Evolutionary conservation across 2,888 invertebrate species (phyloP).

Genomic region (Stenotaenia linearis): DNA sequence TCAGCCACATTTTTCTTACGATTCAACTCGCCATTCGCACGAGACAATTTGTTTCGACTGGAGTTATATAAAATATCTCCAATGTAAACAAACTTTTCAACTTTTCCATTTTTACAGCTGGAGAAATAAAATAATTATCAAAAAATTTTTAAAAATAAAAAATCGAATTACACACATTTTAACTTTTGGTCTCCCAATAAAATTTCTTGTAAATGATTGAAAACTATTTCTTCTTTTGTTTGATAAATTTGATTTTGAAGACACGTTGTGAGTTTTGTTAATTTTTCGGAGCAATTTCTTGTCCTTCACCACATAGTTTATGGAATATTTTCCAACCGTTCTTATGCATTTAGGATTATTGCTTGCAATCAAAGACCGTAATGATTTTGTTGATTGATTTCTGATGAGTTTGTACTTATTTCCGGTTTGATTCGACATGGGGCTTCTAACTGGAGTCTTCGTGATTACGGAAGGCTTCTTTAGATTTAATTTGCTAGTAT

Average conservation of each 20-base stretch:
- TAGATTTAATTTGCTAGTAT: background rate
- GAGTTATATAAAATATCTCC: slow-evolving; percentile 33
- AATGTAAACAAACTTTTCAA: slow-evolving; percentile 28
- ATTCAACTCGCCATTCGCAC: background rate
- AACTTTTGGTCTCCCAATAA: background rate
- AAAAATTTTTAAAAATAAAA: background rate
- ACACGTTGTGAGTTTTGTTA: background rate
- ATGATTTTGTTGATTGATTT: background rate
- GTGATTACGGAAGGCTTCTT: background rate
- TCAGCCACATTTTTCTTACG: background rate
- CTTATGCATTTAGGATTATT: background rate
- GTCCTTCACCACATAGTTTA: background rate
- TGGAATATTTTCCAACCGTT: slow-evolving; percentile 13
- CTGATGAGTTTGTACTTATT: background rate
- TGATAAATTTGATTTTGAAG: background rate
- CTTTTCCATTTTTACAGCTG: background rate
- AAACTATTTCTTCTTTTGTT: background rate
- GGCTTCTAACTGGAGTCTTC: background rate
- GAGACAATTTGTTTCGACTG: slow-evolving; percentile 27
- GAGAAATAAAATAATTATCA: background rate
- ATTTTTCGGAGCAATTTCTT: background rate
- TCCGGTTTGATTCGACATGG: background rate
- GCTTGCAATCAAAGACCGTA: background rate
- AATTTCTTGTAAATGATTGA: background rate
- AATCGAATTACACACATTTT: background rate